Percentiles rank a stretch among this genome's conserved stretches.
Conservation (phyloP, 1,140 invertebrate species). For the Forficula auricularia region DNA sequence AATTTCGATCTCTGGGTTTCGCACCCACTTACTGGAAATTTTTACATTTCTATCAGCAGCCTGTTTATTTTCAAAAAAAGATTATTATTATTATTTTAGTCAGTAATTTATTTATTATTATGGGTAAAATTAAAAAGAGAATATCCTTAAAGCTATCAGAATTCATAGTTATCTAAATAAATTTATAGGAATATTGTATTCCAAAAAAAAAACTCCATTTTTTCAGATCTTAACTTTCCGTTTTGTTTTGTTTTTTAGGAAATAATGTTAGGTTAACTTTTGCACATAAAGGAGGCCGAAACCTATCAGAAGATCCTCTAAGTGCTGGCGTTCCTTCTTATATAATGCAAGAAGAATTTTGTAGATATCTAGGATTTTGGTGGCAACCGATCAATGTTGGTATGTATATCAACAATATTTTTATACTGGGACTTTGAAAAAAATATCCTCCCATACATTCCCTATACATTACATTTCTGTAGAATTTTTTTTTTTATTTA, state of each 20-base stretch:
- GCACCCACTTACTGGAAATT: constrained; percentile 51
- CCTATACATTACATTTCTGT: no score
- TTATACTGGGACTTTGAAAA: no score
- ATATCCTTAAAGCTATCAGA: no score
- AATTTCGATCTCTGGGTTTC: constrained; percentile 81
- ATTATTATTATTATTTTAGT: no score
- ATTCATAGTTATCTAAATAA: no score
- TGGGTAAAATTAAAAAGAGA: no score
- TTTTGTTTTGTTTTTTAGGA: constrained; percentile 17
- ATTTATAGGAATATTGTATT: not conserved
- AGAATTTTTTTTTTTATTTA: no score
- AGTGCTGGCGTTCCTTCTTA: constrained; percentile 88
- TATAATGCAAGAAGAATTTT: constrained; percentile 97
- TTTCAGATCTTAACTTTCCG: not conserved
- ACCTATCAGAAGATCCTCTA: constrained; percentile 61
- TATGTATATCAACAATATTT: no score
- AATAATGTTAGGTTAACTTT: constrained; percentile 54
- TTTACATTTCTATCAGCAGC: constrained; percentile 15
- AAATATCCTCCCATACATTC: no score
- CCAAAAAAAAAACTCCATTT: constrained; percentile 2
- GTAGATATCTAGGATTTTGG: constrained; percentile 90
- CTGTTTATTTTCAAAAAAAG: no score
- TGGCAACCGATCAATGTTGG: constrained; percentile 71
- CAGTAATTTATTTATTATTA: no score
- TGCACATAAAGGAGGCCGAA: constrained; percentile 54